These are phyloP conservation scores for Vandiemenella viatica DNA, from an alignment of 2,888 invertebrate genomes.

Conservation along the genomic window DNA sequence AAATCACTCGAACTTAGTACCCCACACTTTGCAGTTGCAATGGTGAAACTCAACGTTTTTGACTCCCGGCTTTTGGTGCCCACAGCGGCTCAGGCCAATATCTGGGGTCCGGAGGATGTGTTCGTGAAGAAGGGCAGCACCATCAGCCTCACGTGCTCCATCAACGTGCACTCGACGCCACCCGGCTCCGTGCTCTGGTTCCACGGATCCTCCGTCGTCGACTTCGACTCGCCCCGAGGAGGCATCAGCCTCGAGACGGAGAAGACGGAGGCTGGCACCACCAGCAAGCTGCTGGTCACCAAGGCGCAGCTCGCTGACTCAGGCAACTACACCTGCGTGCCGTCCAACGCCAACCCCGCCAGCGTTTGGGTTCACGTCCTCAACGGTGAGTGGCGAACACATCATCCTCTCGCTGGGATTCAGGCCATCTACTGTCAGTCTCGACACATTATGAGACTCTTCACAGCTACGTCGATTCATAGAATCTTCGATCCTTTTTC, in stretches of 20 bases:
- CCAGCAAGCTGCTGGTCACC: slow-evolving; percentile 66
- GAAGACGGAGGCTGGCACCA: slow-evolving; percentile 66
- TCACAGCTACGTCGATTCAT: no score
- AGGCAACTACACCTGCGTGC: slow-evolving; percentile 82
- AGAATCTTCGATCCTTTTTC: no score
- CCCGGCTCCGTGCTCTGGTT: slow-evolving; percentile 72
- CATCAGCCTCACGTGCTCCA: slow-evolving; percentile 74
- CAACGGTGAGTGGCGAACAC: slow-evolving; percentile 44
- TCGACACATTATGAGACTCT: no score
- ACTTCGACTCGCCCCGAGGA: slow-evolving; percentile 66
- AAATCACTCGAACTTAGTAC: no score
- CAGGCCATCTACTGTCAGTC: background rate
- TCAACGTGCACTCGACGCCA: slow-evolving; percentile 71
- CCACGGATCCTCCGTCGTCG: slow-evolving; percentile 65
- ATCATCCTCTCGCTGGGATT: background rate
- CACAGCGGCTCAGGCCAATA: slow-evolving; percentile 74
- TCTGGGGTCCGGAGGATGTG: slow-evolving; percentile 71
- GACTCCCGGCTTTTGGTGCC: no score
- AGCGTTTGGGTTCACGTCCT: slow-evolving; percentile 73
- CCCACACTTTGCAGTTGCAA: no score
- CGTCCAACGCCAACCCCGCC: slow-evolving; percentile 67
- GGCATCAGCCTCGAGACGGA: slow-evolving; percentile 79
- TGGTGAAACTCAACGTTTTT: no score
- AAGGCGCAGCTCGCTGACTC: slow-evolving; percentile 66
- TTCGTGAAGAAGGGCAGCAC: slow-evolving; percentile 83